Conservation (phyloP, 1,140 invertebrate genomes). For the Panulirus ornatus region DNA sequence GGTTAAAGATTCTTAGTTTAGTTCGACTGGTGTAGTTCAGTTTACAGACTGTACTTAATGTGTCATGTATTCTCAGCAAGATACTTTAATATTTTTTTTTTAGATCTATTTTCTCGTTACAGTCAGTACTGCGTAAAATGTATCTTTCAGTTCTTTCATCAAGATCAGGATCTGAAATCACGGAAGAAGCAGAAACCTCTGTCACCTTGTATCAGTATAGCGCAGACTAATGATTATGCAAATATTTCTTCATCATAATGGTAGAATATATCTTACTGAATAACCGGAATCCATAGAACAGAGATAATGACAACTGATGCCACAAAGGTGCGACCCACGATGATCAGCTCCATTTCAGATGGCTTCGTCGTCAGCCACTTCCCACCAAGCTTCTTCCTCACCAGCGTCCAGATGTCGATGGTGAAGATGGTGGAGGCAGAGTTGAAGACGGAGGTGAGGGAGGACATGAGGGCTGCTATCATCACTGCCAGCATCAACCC, state of each 20-base stretch:
- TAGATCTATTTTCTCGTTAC: not conserved
- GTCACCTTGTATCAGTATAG: too few relatives aligned
- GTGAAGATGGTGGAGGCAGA: constrained; percentile 81
- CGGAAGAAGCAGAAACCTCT: too few relatives aligned
- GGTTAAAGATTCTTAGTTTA: too few relatives aligned
- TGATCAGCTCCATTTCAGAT: not conserved
- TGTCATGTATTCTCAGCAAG: too few relatives aligned
- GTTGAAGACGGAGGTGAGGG: constrained; percentile 81
- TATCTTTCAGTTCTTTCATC: too few relatives aligned
- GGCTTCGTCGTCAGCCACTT: too few relatives aligned
- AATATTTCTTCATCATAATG: not conserved
- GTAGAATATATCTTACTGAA: constrained; percentile 71
- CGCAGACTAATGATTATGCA: not conserved
- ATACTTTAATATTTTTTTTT: too few relatives aligned
- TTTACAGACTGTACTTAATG: too few relatives aligned
- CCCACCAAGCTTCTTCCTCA: too few relatives aligned
- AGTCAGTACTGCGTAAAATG: not conserved
- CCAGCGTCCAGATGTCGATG: constrained; percentile 79
- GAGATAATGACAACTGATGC: constrained; percentile 79
- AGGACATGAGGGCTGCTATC: constrained; percentile 81
- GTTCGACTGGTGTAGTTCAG: too few relatives aligned
- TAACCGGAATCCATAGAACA: constrained; percentile 81
- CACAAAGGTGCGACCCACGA: constrained; percentile 75
- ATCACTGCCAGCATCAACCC: constrained; percentile 78
- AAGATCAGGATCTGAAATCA: too few relatives aligned